Percentiles rank a stretch among this genome's conserved stretches.
Evolutionary conservation across 2,113 vertebrate species (phyloP).

Genomic region (Xenopus tropicalis): DNA sequence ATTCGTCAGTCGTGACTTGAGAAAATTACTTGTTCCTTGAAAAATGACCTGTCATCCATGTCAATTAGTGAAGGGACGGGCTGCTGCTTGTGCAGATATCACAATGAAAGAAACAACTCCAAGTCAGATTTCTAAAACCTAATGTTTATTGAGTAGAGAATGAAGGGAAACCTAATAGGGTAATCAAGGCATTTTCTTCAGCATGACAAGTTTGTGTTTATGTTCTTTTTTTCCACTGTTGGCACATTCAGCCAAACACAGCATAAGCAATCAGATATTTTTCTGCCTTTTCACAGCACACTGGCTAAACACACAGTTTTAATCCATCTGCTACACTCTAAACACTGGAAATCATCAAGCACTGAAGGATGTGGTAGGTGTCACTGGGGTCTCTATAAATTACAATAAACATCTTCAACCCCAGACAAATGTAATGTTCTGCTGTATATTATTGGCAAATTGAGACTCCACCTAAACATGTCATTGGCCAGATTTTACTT

Average conservation of each 20-base stretch:
- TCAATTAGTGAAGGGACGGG: neutral
- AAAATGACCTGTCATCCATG: neutral
- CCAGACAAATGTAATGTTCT: neutral
- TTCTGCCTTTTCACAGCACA: neutral
- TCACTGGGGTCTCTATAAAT: neutral
- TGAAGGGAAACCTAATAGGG: neutral
- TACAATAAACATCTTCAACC: neutral
- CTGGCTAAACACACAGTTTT: slow-evolving; percentile 5
- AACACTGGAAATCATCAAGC: neutral
- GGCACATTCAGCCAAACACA: neutral
- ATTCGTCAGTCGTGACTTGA: neutral
- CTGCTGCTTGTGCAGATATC: neutral
- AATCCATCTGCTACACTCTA: slow-evolving; percentile 16
- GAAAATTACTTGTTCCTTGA: neutral
- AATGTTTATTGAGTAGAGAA: slow-evolving; percentile 1
- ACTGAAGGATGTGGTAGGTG: neutral
- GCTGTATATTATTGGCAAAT: no score
- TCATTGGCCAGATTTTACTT: no score
- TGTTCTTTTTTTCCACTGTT: neutral
- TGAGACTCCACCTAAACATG: no score
- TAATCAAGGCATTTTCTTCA: slow-evolving; percentile 1
- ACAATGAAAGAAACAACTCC: neutral
- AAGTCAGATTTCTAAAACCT: neutral
- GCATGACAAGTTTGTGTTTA: slow-evolving; percentile 1
- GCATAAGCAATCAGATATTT: neutral